Conservation (phyloP, 2,797 vertebrate species). For the Rallus crepitans region DNA sequence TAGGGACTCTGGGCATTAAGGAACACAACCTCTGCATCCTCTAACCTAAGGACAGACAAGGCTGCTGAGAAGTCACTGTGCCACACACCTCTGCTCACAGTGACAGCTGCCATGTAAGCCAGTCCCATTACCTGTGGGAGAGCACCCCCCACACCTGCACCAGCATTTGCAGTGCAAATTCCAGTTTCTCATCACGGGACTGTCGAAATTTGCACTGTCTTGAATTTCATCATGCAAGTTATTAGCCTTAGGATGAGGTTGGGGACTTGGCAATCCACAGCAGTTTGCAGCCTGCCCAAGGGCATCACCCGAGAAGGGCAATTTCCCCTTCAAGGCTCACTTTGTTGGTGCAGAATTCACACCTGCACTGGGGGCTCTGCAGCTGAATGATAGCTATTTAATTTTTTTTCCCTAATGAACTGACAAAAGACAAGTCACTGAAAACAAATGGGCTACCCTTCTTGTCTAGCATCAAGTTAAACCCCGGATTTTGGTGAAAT, state of each 20-base stretch:
- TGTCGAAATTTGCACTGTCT: constrained; percentile 8
- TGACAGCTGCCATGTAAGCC: not conserved
- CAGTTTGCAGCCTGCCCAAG: not conserved
- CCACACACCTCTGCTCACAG: not conserved
- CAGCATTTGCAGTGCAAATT: not conserved
- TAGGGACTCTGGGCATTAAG: not conserved
- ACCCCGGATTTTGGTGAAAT: not conserved
- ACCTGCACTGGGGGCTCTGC: not conserved
- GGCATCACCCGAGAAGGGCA: not conserved
- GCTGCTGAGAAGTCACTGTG: not conserved
- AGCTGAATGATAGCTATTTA: not conserved
- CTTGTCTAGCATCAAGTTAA: not conserved
- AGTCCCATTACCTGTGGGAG: not conserved
- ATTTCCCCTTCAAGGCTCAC: not conserved
- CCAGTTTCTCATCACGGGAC: not conserved
- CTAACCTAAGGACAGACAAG: not conserved
- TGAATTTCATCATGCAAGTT: not conserved
- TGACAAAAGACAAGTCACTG: not conserved
- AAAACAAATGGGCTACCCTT: not conserved
- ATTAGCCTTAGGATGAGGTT: not conserved
- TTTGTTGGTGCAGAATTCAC: not conserved
- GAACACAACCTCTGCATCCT: not conserved
- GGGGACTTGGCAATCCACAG: not conserved
- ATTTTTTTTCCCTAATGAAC: not conserved
- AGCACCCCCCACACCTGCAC: not conserved